A percentile compares a stretch with the other conserved stretches of the same genome.
phyloP scores from a whole-genome alignment of 2,888 invertebrate genomes.

The Mechanitis messenoides region DNA sequence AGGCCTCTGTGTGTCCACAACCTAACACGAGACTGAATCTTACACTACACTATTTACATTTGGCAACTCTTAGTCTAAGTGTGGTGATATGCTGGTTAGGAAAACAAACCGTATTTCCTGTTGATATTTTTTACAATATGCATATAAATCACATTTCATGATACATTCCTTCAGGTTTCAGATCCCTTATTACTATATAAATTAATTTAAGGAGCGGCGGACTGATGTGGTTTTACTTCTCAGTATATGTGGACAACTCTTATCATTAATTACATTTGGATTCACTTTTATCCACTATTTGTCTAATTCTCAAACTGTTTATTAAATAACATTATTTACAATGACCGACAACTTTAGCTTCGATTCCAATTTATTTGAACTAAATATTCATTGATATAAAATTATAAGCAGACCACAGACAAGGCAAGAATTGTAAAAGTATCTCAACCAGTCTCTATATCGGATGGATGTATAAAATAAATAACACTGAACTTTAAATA shows the following conservation, averaged over 20 bases:
- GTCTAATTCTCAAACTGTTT: too few relatives aligned
- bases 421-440: neutral
- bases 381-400: too few relatives aligned
- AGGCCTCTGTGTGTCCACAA: slow-evolving; percentile 48
- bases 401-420: neutral
- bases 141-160: slow-evolving; percentile 60
- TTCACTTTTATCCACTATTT: too few relatives aligned
- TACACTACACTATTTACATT: slow-evolving; percentile 58
- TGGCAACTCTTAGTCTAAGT: slow-evolving; percentile 72
- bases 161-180: slow-evolving; percentile 46
- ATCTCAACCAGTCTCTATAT: neutral
- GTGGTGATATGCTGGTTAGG: slow-evolving; percentile 69
- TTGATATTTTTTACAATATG: slow-evolving; percentile 56
- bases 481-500: neutral
- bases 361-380: neutral
- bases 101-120: slow-evolving; percentile 54
- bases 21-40: slow-evolving; percentile 34
- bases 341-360: neutral
- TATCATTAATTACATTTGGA: neutral
- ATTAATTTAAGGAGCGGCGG: neutral
- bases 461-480: neutral
- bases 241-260: neutral
- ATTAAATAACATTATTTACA: neutral
- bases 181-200: neutral
- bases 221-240: neutral